Evolutionary conservation across 2,113 vertebrate species (phyloP), one percentile per base, ranked within the genome.

Genomic region (Scomber japonicus): DNA sequence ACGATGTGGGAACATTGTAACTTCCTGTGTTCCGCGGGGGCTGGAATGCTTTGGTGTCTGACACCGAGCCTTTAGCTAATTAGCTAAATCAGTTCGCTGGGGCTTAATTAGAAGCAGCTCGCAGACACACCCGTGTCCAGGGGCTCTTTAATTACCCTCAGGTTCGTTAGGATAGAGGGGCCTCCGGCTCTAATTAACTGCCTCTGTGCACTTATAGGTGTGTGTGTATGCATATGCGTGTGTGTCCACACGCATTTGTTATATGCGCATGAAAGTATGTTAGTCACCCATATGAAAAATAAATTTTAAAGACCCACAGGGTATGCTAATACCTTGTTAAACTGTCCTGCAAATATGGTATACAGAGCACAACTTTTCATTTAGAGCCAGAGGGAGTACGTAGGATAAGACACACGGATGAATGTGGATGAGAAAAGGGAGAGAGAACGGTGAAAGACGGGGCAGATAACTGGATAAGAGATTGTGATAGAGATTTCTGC

Each of bases 31-130:
- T 90, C 89, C 54, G 55, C 76, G 67, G 88, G 86, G 81, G 82
- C 73, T 84, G 86, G 79, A 92, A 89, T 78, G 88, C 90, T 88
- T 93, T 86, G 83, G 86, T 88, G 84, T 92, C 88, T 77, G 63
- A 93, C 91, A 79, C 81, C 73, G 51, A 89, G 88, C 89, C 85
- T 80, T 94, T 91, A 93, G 92, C 87, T 94, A 94, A 95, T 95
- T 94, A 93, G 90, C 91, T 92, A 94, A 93, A 94, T 94, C 91
- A 93, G 90, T 89, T 92, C 94, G 57, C 93, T 90, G 88, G 95
- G 94, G 95, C 88, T 95, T 95, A 94, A 95, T 95, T 94, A 95
- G 89, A 86, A 85, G 84, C 89, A 92, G 90, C 88, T 91, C 84
- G 49, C 90, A 93, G 82, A 93, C 92, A 90, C 87, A 57, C 86